Conservation (phyloP, 2,888 invertebrate genomes). For the Lochmaea capreae region DNA sequence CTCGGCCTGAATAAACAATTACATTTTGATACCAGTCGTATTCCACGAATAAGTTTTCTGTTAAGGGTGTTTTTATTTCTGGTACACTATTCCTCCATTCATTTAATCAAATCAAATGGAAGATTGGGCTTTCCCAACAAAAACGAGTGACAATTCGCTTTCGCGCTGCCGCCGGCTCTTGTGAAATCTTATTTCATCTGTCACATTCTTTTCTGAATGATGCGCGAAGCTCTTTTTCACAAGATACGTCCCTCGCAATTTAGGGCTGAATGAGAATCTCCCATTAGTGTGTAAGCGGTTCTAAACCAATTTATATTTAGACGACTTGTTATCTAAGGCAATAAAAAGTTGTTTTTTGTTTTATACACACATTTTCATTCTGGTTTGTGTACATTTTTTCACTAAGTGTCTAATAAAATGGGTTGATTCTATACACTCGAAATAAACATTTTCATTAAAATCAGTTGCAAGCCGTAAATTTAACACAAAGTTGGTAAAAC, state of each 20-base stretch:
- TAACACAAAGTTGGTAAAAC: too few relatives aligned
- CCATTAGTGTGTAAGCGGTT: conserved; percentile 29
- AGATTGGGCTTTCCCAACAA: conserved; percentile 32
- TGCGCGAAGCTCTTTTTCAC: conserved; percentile 22
- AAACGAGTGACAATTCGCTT: conserved; percentile 18
- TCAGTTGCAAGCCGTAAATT: too few relatives aligned
- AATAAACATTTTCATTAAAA: too few relatives aligned
- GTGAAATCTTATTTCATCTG: conserved; percentile 36
- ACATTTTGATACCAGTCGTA: background rate
- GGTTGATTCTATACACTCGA: too few relatives aligned
- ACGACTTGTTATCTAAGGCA: background rate
- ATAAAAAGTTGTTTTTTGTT: background rate
- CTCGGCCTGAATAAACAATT: background rate
- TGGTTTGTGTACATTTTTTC: too few relatives aligned
- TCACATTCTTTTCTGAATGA: conserved; percentile 31
- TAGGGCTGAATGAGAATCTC: conserved; percentile 20
- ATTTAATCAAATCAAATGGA: conserved; percentile 38
- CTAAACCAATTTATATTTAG: conserved; percentile 22
- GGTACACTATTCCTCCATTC: conserved; percentile 7
- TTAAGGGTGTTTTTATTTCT: conserved; percentile 22
- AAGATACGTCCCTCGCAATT: conserved; percentile 30
- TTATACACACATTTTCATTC: too few relatives aligned
- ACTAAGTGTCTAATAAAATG: too few relatives aligned
- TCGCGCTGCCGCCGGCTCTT: conserved; percentile 9
- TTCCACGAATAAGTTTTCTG: background rate